Evolutionary conservation across 2,888 invertebrate genomes (phyloP).

Genomic region (Trissonchulus latispiculum): DNA sequence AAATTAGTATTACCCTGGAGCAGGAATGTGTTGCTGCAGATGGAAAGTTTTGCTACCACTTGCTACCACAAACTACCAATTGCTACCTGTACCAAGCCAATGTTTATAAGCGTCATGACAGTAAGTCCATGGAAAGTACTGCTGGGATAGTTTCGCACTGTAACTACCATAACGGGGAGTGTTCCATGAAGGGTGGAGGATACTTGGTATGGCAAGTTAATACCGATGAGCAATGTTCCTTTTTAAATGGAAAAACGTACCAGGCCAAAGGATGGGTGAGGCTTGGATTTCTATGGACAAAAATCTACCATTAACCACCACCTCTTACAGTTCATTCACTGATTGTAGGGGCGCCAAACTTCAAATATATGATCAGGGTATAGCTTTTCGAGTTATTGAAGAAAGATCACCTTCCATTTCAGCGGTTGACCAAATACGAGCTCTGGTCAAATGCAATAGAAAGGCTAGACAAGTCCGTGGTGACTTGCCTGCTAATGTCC

Average conservation of each 20-base stretch:
- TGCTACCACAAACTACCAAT: background rate
- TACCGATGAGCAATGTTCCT: background rate
- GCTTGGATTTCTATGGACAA: background rate
- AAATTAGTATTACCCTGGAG: background rate
- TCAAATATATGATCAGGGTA: background rate
- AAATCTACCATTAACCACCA: background rate
- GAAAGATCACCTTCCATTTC: background rate
- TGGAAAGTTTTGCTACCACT: background rate
- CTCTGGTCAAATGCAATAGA: too few species aligned
- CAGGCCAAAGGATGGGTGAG: background rate
- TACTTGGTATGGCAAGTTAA: background rate
- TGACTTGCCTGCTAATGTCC: too few species aligned
- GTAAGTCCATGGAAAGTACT: background rate
- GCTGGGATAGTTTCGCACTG: too few species aligned
- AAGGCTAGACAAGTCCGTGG: too few species aligned
- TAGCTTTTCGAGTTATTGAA: background rate
- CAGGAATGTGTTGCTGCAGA: background rate
- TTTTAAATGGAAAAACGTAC: background rate
- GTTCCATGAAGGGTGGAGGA: too few species aligned
- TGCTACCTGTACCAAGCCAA: background rate
- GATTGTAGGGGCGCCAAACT: background rate
- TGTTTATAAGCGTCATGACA: background rate
- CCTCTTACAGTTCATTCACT: background rate
- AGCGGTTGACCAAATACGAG: background rate
- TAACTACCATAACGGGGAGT: too few species aligned